Percentiles rank a stretch among this genome's conserved stretches.
phyloP scores from a whole-genome alignment of 2,888 invertebrate species.

The Norana najaformis region DNA sequence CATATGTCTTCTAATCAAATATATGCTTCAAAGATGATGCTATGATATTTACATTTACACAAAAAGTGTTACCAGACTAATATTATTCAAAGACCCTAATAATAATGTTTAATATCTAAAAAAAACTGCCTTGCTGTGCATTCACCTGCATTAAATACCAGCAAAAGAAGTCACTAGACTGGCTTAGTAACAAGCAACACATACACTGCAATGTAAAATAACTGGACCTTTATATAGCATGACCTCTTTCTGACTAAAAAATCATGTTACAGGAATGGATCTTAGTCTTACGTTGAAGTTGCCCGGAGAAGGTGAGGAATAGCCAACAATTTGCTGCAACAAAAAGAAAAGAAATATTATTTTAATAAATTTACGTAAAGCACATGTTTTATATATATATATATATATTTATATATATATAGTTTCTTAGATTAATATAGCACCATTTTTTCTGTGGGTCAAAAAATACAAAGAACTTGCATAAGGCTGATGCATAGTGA shows the following conservation, averaged over 20 bases:
- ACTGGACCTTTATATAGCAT: background rate
- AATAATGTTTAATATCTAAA: background rate
- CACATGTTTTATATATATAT: background rate
- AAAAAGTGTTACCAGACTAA: background rate
- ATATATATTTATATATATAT: background rate
- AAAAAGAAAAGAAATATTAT: background rate
- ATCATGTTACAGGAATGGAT: background rate
- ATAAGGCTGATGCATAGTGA: too few relatives aligned
- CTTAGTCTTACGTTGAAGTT: constrained; percentile 78
- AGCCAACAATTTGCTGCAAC: constrained; percentile 68
- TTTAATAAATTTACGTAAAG: background rate
- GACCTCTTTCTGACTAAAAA: background rate
- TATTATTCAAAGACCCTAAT: background rate
- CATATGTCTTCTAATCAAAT: background rate
- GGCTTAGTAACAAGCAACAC: background rate
- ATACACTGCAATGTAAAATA: background rate
- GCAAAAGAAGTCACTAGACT: background rate
- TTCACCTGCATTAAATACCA: background rate
- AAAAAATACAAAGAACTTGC: too few relatives aligned
- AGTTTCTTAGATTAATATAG: too few relatives aligned
- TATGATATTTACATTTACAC: background rate
- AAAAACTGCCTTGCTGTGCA: background rate
- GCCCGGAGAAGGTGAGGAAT: constrained; percentile 93
- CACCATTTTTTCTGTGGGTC: too few relatives aligned
- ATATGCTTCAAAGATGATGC: background rate